A percentile compares a stretch with the other conserved stretches of the same genome.
Evolutionary conservation across 2,113 vertebrate species (phyloP).

Genomic region (Danionella cerebrum): DNA sequence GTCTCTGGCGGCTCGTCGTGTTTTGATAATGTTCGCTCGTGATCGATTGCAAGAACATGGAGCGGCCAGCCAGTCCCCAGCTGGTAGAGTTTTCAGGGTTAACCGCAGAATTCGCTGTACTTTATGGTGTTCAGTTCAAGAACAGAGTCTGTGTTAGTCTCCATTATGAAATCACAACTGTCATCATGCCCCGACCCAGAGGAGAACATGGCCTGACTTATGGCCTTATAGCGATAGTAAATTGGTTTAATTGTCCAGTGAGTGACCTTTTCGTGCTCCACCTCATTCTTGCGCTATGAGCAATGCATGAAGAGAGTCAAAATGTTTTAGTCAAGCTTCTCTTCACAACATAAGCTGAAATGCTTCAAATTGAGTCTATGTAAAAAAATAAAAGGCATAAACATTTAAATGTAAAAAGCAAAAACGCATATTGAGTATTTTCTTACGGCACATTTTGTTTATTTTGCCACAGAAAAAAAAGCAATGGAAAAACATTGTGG

Average conservation of each 20-base stretch:
- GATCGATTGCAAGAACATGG: slow-evolving; percentile 22
- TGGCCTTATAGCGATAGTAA: neutral
- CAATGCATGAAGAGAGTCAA: neutral
- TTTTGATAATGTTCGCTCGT: slow-evolving; percentile 20
- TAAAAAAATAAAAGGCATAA: too few relatives aligned
- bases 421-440: too few relatives aligned
- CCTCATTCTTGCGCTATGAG: neutral
- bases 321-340: too few relatives aligned
- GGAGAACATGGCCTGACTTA: slow-evolving; percentile 5
- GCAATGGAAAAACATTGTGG: too few relatives aligned
- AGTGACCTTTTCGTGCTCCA: neutral
- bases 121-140: slow-evolving; percentile 15
- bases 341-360: too few relatives aligned
- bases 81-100: slow-evolving; percentile 27
- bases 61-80: slow-evolving; percentile 21
- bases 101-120: slow-evolving; percentile 16
- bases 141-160: slow-evolving; percentile 19
- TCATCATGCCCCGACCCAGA: slow-evolving; percentile 5
- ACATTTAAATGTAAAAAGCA: too few relatives aligned
- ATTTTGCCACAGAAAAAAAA: too few relatives aligned
- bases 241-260: slow-evolving; percentile 10
- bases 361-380: too few relatives aligned
- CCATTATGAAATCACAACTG: slow-evolving; percentile 21
- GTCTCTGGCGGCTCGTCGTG: slow-evolving; percentile 2
- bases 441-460: too few relatives aligned